Evolutionary conservation across 1,140 invertebrate genomes (phyloP).

Genomic region (Galleria mellonella): DNA sequence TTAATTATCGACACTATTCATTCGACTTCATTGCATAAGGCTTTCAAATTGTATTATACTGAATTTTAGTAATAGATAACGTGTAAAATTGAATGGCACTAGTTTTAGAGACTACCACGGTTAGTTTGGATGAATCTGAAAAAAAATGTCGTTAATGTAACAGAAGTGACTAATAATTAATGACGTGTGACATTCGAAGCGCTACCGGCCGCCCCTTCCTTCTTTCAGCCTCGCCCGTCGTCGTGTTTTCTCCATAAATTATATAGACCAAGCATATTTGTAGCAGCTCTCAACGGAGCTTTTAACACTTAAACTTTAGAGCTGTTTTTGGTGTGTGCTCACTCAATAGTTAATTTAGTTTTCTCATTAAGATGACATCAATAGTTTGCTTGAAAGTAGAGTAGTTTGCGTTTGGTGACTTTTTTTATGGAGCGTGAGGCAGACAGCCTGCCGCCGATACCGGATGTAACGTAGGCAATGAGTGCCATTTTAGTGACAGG

Average conservation of each 20-base stretch:
- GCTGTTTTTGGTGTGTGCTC: not conserved
- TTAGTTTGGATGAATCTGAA: not conserved
- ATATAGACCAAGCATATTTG: slow-evolving; percentile 13
- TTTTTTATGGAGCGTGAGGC: slow-evolving; percentile 24
- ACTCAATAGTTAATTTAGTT: slow-evolving; percentile 7
- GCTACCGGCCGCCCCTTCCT: slow-evolving; percentile 45
- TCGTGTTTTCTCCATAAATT: slow-evolving; percentile 4
- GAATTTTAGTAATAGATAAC: too few species aligned
- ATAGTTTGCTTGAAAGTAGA: slow-evolving; percentile 19
- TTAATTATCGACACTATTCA: too few species aligned
- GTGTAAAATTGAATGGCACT: too few species aligned
- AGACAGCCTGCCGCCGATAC: slow-evolving; percentile 53
- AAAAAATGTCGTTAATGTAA: slow-evolving; percentile 20
- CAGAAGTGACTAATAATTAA: slow-evolving; percentile 32
- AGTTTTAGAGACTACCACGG: too few species aligned
- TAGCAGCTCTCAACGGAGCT: not conserved
- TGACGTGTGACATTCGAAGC: slow-evolving; percentile 53
- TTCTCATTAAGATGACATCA: slow-evolving; percentile 28
- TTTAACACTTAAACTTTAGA: too few species aligned
- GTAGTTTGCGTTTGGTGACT: slow-evolving; percentile 1
- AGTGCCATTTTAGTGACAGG: not conserved
- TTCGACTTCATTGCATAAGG: too few species aligned
- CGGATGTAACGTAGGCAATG: slow-evolving; percentile 24
- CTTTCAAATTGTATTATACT: too few species aligned
- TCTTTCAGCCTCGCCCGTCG: not conserved